Evolutionary conservation across 2,888 invertebrate genomes (phyloP).

Genomic region (Rosalia funebris): DNA sequence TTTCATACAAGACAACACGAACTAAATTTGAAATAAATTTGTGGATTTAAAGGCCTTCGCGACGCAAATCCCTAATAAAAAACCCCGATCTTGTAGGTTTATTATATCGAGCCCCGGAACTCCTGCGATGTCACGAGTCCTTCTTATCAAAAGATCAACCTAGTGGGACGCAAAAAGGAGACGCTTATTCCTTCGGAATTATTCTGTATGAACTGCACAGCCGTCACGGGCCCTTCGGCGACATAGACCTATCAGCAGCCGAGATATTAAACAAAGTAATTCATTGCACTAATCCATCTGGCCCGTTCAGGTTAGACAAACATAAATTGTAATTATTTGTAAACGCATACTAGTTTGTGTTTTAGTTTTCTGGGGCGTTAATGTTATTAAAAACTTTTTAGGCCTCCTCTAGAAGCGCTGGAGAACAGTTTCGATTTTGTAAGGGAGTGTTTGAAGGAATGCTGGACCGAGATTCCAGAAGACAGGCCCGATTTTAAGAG

Average conservation of each 20-base stretch:
- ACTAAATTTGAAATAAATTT: too few relatives aligned
- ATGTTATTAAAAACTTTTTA: conserved; percentile 54
- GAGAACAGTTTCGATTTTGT: conserved; percentile 88
- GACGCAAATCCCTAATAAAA: neutral
- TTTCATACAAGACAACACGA: too few relatives aligned
- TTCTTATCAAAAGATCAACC: conserved; percentile 55
- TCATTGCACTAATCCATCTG: conserved; percentile 63
- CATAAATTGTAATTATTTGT: too few relatives aligned
- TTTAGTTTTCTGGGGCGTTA: neutral
- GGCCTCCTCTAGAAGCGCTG: conserved; percentile 82
- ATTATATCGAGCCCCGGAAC: conserved; percentile 84
- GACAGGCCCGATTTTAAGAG: conserved; percentile 86
- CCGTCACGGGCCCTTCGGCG: conserved; percentile 86
- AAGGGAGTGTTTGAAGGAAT: conserved; percentile 84
- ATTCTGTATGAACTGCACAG: conserved; percentile 90
- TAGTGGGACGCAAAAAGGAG: conserved; percentile 78
- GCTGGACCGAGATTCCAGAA: conserved; percentile 86
- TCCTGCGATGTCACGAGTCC: conserved; percentile 68
- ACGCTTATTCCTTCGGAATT: conserved; percentile 88
- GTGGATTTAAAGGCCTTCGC: too few relatives aligned
- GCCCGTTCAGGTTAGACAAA: conserved; percentile 69
- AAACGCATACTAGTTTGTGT: too few relatives aligned
- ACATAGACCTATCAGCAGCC: conserved; percentile 72
- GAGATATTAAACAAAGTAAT: conserved; percentile 74
- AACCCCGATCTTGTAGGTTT: conserved; percentile 67